These are phyloP conservation scores for Sebastiscus tertius DNA, from an alignment of 2,797 vertebrate genomes.

Conservation along the genomic window DNA sequence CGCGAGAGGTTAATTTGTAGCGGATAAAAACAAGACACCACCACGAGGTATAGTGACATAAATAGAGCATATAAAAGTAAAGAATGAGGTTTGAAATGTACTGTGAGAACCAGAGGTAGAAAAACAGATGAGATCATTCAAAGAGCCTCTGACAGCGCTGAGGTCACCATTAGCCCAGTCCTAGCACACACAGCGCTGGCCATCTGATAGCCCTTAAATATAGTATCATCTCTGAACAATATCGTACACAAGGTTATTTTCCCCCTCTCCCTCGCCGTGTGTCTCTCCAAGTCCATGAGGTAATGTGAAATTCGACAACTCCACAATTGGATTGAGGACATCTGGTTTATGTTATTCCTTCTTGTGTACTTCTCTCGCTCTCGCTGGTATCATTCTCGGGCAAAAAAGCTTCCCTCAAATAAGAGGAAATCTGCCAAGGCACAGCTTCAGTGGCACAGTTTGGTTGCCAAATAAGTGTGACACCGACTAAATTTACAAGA, in stretches of 20 bases:
- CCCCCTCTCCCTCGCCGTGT: not conserved
- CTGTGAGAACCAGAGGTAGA: conserved; percentile 8
- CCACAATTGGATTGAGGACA: conserved; percentile 52
- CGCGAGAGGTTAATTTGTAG: not conserved
- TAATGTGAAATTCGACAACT: conserved; percentile 58
- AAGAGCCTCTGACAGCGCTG: conserved; percentile 29
- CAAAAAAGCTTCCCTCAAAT: conserved; percentile 19
- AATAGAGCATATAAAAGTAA: not conserved
- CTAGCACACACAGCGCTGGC: conserved; percentile 25
- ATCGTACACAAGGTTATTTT: conserved; percentile 32
- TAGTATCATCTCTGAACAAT: conserved; percentile 36
- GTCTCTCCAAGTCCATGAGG: conserved; percentile 30
- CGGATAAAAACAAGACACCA: not conserved
- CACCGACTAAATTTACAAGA: not conserved
- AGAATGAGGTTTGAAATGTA: not conserved
- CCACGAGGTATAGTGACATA: not conserved
- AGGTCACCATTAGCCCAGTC: conserved; percentile 30
- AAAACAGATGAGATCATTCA: conserved; percentile 59
- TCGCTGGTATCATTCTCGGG: conserved; percentile 18
- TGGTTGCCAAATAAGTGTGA: not conserved
- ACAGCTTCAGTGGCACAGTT: not conserved
- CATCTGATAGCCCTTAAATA: conserved; percentile 50
- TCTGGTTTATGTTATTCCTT: conserved; percentile 59
- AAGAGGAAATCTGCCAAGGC: conserved; percentile 3
- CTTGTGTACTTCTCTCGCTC: not conserved